These are phyloP conservation scores for Polyommatus iphigenia DNA, from an alignment of 2,888 invertebrate genomes.

Conservation along the genomic window DNA sequence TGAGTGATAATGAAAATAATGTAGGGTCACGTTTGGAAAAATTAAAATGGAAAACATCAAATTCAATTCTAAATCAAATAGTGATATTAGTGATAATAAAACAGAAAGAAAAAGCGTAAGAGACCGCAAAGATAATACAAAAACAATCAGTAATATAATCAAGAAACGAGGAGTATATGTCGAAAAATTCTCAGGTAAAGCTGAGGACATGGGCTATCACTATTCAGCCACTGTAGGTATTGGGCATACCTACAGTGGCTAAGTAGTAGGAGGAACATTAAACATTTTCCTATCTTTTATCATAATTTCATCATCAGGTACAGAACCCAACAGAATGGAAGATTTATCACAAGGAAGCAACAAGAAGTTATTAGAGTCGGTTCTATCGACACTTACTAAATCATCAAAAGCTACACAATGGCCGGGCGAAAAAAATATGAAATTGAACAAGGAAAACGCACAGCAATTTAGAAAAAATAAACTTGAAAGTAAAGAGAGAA, in stretches of 20 bases:
- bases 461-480: neutral
- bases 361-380: neutral
- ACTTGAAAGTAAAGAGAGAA: neutral
- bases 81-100: constrained; percentile 43
- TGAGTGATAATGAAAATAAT: neutral
- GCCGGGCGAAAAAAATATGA: neutral
- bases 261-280: neutral
- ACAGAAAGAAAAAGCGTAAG: constrained; percentile 45
- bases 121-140: constrained; percentile 47
- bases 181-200: constrained; percentile 45
- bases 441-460: neutral
- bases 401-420: constrained; percentile 2
- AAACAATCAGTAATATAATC: constrained; percentile 45
- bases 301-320: neutral
- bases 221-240: neutral
- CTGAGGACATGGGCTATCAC: neutral
- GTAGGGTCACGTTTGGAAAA: neutral
- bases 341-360: neutral
- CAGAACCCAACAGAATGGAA: neutral
- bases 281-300: neutral
- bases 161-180: constrained; percentile 64
- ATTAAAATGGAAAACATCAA: neutral
- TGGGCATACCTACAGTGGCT: neutral
- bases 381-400: neutral
- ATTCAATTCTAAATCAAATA: constrained; percentile 31